These are phyloP conservation scores for Morinoia aosen DNA, from an alignment of 2,888 invertebrate species.

Conservation along the genomic window DNA sequence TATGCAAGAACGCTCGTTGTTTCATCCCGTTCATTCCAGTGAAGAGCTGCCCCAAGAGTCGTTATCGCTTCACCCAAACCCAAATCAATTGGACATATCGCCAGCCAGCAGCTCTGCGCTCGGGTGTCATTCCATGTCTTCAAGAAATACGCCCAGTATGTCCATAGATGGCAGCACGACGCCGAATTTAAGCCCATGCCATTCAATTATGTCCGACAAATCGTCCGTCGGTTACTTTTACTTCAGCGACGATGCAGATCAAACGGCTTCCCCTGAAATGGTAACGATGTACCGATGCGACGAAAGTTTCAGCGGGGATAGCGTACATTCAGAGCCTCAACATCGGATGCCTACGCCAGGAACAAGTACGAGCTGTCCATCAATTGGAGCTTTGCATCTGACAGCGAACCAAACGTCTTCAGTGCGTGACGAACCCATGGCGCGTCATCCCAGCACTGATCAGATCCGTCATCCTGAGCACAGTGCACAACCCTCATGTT, in stretches of 20 bases:
- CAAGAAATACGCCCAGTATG: background rate
- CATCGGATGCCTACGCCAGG: background rate
- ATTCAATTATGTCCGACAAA: slow-evolving; percentile 25
- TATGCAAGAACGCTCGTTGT: background rate
- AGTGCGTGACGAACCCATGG: background rate
- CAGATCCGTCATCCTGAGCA: background rate
- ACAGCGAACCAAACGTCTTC: background rate
- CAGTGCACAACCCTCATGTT: background rate
- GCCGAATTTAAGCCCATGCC: background rate
- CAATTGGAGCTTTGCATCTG: background rate
- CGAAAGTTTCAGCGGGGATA: background rate
- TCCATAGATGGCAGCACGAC: background rate
- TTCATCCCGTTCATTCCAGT: background rate
- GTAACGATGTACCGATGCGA: slow-evolving; percentile 12
- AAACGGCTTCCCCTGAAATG: background rate
- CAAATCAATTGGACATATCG: background rate
- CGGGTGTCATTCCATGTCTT: background rate
- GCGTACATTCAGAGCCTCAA: background rate
- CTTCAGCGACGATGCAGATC: slow-evolving; percentile 16
- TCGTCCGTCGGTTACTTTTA: background rate
- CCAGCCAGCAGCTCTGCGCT: background rate
- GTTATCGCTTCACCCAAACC: background rate
- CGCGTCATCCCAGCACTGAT: background rate
- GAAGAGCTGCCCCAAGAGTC: background rate
- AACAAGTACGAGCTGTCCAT: background rate